These are phyloP conservation scores for Apeira syringaria DNA, from an alignment of 2,888 invertebrate genomes.

Conservation along the genomic window DNA sequence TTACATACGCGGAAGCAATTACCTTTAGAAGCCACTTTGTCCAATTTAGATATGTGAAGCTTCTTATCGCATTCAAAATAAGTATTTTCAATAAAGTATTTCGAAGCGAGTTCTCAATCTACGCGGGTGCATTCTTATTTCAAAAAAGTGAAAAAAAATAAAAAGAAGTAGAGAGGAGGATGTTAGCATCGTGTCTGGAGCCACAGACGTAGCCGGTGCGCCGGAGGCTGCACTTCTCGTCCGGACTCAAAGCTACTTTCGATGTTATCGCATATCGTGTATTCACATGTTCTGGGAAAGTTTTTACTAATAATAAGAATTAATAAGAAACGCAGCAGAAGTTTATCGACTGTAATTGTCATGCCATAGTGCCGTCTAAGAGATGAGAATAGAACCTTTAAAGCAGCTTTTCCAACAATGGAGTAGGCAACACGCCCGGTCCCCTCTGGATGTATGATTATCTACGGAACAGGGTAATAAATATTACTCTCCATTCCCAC, in stretches of 20 bases:
- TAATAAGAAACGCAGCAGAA: conserved; percentile 82
- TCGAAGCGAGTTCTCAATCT: conserved; percentile 75
- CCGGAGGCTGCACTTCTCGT: conserved; percentile 62
- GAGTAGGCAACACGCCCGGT: conserved; percentile 81
- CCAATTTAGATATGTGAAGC: conserved; percentile 67
- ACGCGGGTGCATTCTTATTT: conserved; percentile 79
- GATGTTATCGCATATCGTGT: conserved; percentile 72
- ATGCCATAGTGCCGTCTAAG: conserved; percentile 84
- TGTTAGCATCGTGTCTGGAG: conserved; percentile 79
- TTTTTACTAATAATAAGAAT: conserved; percentile 66
- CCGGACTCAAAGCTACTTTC: conserved; percentile 70
- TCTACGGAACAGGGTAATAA: conserved; percentile 82
- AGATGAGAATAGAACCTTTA: conserved; percentile 82
- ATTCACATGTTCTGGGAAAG: conserved; percentile 78
- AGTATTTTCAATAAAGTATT: conserved; percentile 51
- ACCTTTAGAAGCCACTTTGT: conserved; percentile 70
- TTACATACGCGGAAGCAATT: conserved; percentile 74
- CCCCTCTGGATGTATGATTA: conserved; percentile 77
- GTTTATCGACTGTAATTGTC: conserved; percentile 81
- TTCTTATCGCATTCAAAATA: conserved; percentile 66
- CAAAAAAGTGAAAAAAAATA: conserved; percentile 72
- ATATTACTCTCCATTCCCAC: conserved; percentile 68
- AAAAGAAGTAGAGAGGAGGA: conserved; percentile 70
- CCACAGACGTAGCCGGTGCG: conserved; percentile 72
- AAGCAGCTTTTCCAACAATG: conserved; percentile 84